Conservation (phyloP, 2,888 invertebrate species). For the Megastigmus dorsalis region DNA sequence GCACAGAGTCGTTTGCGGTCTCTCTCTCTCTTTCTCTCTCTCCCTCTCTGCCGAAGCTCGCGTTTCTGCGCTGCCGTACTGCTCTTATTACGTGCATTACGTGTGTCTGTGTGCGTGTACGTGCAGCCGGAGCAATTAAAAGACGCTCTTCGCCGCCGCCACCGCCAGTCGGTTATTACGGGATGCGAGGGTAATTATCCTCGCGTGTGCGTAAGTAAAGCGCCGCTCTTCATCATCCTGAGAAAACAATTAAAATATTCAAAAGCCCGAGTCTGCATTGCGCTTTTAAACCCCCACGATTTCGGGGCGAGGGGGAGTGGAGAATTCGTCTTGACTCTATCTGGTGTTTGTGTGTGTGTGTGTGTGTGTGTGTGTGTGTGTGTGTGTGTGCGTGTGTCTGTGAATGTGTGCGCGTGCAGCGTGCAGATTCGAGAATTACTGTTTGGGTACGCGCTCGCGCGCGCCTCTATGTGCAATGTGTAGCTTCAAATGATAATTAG, state of each 20-base stretch:
- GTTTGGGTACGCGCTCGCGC: neutral
- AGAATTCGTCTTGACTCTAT: too few species aligned
- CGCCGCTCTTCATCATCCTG: slow-evolving; percentile 37
- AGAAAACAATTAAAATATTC: slow-evolving; percentile 54
- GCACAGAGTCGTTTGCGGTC: slow-evolving; percentile 26
- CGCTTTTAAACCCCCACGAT: neutral
- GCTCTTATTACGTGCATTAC: neutral
- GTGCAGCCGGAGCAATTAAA: slow-evolving; percentile 46
- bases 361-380: too few species aligned
- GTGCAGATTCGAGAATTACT: neutral
- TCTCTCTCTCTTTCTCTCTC: too few species aligned
- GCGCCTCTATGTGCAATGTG: neutral
- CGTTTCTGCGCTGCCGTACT: neutral
- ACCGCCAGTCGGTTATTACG: slow-evolving; percentile 38
- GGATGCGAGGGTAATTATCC: slow-evolving; percentile 42
- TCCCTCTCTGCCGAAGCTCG: too few species aligned
- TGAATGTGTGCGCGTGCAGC: neutral
- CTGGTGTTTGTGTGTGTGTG: too few species aligned
- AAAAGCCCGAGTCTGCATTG: neutral
- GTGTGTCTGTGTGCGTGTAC: neutral
- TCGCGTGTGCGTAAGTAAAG: slow-evolving; percentile 33
- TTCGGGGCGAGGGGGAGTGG: neutral
- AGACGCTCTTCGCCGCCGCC: slow-evolving; percentile 24
- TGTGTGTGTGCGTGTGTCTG: too few species aligned
- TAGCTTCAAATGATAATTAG: slow-evolving; percentile 48